Base-by-base conservation (phyloP, 2,113 vertebrate species). In the Gorilla gorilla region DNA sequence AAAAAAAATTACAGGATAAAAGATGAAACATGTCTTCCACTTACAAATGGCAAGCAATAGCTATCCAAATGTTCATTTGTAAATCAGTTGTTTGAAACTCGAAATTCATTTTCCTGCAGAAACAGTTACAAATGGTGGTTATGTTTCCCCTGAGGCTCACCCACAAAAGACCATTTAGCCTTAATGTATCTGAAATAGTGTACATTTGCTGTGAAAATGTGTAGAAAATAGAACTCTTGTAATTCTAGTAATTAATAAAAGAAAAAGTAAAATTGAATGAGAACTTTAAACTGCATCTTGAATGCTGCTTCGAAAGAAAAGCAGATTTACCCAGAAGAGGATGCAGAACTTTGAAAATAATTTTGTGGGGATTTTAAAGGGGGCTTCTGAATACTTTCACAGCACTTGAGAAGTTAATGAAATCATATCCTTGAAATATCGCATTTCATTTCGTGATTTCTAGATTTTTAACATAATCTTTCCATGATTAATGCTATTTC, bases 241-340 rank as follows among this genome's bases (percentile, higher is more conserved):
- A 95, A 90, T 94, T 96, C 66, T 59, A 78, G 88, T 85, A 93
- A 97, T 94, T 95, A 97, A 94, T 95, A 68, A 68, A 81, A 90
- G 68, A 81, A 68, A 75, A 81, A 72, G 23, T 90, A 50, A 95
- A 95, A 84, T 48, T 78, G n/a, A 93, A 93, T 59, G 45, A 95
- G 52, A 90, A 94, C 16, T 94, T 98, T 88, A 89, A 73, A 86
- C 78, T 79, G 11, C 55, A 86, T 82, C 59, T 55, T 84, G 57
- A 92, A 90, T 95, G 72, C 22, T 79, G 45, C 93, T 85, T 50
- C 18, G 57, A 90, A 76, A 22, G 50, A 55, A 90, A 88, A 23
- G 72, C 75, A 23, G 12, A 73, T 90, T 87, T 64, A 90, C 8
- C 3, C 50, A 89, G 52, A 82, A n/a, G 5, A 92, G 7, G 16